Evolutionary conservation across 2,113 vertebrate species (phyloP), one percentile per base, ranked within the genome.

Genomic region (Saguinus midas): DNA sequence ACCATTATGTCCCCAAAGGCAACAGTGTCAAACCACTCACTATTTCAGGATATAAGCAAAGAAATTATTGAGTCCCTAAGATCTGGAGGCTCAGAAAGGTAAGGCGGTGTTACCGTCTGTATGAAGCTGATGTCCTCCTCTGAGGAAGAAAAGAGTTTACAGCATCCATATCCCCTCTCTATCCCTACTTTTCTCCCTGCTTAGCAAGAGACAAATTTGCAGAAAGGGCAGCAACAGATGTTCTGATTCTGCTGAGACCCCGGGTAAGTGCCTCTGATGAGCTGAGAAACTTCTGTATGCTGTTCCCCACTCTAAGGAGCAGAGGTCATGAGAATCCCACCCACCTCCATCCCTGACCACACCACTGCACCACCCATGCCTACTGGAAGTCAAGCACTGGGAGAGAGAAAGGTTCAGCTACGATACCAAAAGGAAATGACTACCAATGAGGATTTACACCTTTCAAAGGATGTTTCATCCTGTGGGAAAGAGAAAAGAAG

Each of bases 351-450:
- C 43, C 58, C 50, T 50, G 8, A n/a, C 37, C 50, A 89, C 14
- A 17, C 29, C 25, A 50, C 8, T 0, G 0, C 0, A 0, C 35
- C 68, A 45, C 20, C 4, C 64, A 14, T 1, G 4, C 32, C 32
- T 20, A 27, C 7, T 5, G 0, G 2, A 3, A 25, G 23, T 37
- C 8, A 43, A 10, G 45, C 5, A 11, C 0, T 8, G 7, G 55
- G 4, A 81, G 10, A 32, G 57, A 5, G 27, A 32, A 85, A 32
- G 11, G 8, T 21, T 70, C 0, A 0, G 50, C 37, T 81, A 27
- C n/a, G 16, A 25, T 21, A 17, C 32, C 45, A 75, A 29, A 80
- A 90, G 40, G 27, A 10, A 29, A 1, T 13, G 55, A 45, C 25
- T 13, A 43, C 25, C 35, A 3, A 1, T 23, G n/a, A 81, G 18